Evolutionary conservation across 2,113 vertebrate species (phyloP).

Genomic region (Panthera tigris): DNA sequence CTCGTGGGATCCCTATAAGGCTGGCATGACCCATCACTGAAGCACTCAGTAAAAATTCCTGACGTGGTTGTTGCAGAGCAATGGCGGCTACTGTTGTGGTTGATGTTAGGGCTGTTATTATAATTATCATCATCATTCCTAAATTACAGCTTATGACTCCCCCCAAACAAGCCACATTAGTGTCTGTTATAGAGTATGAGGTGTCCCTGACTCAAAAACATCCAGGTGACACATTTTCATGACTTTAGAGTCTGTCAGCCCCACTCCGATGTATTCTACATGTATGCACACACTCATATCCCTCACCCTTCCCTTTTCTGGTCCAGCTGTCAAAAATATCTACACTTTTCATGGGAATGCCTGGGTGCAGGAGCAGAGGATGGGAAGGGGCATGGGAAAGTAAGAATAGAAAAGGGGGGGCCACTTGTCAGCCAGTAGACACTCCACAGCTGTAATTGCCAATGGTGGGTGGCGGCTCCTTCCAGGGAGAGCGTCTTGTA

Average conservation of each 20-base stretch:
- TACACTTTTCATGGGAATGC: background rate
- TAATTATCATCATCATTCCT: background rate
- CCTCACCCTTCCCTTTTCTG: background rate
- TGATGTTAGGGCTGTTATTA: background rate
- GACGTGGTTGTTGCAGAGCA: rapidly evolving
- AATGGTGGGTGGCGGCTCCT: background rate
- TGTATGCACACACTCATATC: rapidly evolving
- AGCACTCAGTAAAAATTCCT: background rate
- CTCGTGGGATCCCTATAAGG: too few species aligned
- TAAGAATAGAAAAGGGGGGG: background rate
- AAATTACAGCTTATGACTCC: background rate
- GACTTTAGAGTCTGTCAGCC: too few species aligned
- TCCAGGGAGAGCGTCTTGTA: background rate
- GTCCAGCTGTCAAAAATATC: too few species aligned
- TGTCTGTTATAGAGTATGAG: too few species aligned
- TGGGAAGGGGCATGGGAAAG: background rate
- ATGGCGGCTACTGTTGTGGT: too few species aligned
- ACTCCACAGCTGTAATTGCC: rapidly evolving
- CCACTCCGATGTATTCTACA: rapidly evolving
- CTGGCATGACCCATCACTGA: background rate
- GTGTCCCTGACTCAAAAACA: background rate
- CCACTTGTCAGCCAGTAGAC: background rate
- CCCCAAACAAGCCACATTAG: background rate
- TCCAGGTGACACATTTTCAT: background rate
- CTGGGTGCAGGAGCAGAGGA: background rate